phyloP scores from a whole-genome alignment of 2,888 invertebrate species.

The Minunthozetes semirufus region DNA sequence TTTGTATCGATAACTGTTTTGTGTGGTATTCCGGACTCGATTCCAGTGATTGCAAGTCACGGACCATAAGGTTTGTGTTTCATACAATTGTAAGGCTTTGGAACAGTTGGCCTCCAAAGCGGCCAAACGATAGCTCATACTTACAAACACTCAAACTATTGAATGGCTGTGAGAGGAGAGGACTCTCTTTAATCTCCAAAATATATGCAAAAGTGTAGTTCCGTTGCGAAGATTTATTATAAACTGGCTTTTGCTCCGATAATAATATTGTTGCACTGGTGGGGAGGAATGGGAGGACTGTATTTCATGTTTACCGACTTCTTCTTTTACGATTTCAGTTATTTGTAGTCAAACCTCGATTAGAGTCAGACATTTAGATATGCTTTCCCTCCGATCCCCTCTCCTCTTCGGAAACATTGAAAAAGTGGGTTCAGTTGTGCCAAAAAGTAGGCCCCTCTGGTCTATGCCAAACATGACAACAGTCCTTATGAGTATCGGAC shows the following conservation, averaged over 20 bases:
- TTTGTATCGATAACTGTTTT: too few relatives aligned
- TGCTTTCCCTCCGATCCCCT: not conserved
- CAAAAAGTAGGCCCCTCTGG: not conserved
- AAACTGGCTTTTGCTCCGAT: not conserved
- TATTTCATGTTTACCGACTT: constrained; percentile 12
- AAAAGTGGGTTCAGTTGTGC: too few relatives aligned
- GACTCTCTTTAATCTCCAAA: not conserved
- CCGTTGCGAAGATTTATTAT: constrained; percentile 7
- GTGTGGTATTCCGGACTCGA: too few relatives aligned
- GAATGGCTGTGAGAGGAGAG: not conserved
- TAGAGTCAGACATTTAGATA: not conserved
- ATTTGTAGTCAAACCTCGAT: not conserved
- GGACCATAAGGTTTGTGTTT: not conserved
- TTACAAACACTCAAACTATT: not conserved
- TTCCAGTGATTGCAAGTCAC: too few relatives aligned
- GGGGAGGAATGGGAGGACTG: not conserved
- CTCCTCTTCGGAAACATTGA: too few relatives aligned
- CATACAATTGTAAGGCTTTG: not conserved
- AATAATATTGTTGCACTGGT: not conserved
- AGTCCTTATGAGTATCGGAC: not conserved
- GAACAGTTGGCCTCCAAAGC: not conserved
- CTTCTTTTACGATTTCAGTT: constrained; percentile 3
- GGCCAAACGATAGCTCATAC: not conserved
- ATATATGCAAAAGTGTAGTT: constrained; percentile 12
- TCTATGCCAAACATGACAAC: not conserved